Base-by-base conservation (phyloP, 2,113 vertebrate genomes). In the Rhinopomastus cyanomelas region DNA sequence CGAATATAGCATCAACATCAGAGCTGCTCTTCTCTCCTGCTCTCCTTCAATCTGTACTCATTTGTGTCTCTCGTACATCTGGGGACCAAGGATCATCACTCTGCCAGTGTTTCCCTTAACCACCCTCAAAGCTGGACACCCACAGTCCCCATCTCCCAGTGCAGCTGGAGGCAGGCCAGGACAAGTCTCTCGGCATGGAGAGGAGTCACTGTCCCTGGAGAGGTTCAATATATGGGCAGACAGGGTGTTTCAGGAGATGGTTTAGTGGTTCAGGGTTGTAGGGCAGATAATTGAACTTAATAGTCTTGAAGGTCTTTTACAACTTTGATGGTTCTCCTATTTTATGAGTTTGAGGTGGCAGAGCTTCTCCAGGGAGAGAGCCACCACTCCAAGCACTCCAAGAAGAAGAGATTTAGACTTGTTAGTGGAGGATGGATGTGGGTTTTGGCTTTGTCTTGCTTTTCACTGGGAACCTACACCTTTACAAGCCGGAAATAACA, bases 21-120 rank as follows among this genome's bases (percentile, higher is more conserved):
- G 71, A 88, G 77, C 78, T 93, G 69, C 83, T 85, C 27, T 51
- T 64, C 78, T 37, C 8, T 60, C 32, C 87, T 66, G 64, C 91
- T 85, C 51, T 73, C 60, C 65, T 84, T 64, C 76, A 9, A 27
- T 9, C 23, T 26, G 11, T 21, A 66, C 68, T 53, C 44, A 2
- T 44, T 72, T 67, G 69, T 83, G 80, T 57, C 61, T 64, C 14
- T 56, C 0, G 6, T 56, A n/a, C 9, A 13, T 17, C 39, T 61
- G 46, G 19, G 20, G n/a, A 44, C 6, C 5, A 9, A 51, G 36
- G 32, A 53, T 14, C 3, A 1, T 23, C 23, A 15, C 36, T 83
- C 6, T 53, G 42, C 13, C 29, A 12, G 2, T 8, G 22, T 29
- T 76, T 69, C 55, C 11, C 15, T 91, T 71, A 21, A 61, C 16